A percentile compares a stretch with the other conserved stretches of the same genome.
Evolutionary conservation across 2,113 vertebrate genomes (phyloP).

Genomic region (Coryphaenoides rupestris): DNA sequence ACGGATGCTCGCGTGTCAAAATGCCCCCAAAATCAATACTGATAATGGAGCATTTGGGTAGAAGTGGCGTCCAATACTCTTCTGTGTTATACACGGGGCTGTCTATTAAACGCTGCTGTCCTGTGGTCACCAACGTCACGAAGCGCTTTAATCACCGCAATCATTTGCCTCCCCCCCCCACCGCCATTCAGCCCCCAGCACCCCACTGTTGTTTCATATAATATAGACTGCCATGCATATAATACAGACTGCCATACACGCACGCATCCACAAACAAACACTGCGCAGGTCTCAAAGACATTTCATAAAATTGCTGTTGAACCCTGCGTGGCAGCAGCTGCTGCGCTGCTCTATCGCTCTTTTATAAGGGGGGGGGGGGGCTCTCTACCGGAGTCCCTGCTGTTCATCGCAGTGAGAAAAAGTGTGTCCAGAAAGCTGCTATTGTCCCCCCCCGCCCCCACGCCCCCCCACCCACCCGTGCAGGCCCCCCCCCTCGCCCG

Average conservation of each 20-base stretch:
- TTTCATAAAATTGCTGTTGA: conserved; percentile 70
- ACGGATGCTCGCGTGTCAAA: conserved; percentile 54
- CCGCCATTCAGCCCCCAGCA: too few relatives aligned
- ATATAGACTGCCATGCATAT: too few relatives aligned
- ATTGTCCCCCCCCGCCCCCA: conserved; percentile 72
- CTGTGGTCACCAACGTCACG: too few relatives aligned
- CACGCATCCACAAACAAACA: conserved; percentile 43
- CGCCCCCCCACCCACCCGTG: conserved; percentile 52
- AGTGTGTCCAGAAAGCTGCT: conserved; percentile 81
- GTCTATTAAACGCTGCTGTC: too few relatives aligned
- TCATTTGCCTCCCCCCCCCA: too few relatives aligned
- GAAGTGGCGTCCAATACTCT: neutral
- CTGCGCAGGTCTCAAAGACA: conserved; percentile 54
- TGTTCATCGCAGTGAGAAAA: conserved; percentile 78
- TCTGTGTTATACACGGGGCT: too few relatives aligned
- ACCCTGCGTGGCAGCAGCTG: conserved; percentile 74
- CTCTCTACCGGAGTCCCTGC: conserved; percentile 74
- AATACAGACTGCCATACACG: too few relatives aligned
- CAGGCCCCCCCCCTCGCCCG: conserved; percentile 64
- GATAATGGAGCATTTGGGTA: conserved; percentile 26
- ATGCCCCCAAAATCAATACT: conserved; percentile 62
- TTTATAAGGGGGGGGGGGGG: conserved; percentile 59
- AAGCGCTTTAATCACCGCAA: too few relatives aligned
- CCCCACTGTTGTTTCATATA: too few relatives aligned
- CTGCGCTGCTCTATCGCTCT: conserved; percentile 67